These are phyloP conservation scores for Paramormyrops hopkinsi DNA, from an alignment of 2,797 vertebrate genomes.

Conservation along the genomic window DNA sequence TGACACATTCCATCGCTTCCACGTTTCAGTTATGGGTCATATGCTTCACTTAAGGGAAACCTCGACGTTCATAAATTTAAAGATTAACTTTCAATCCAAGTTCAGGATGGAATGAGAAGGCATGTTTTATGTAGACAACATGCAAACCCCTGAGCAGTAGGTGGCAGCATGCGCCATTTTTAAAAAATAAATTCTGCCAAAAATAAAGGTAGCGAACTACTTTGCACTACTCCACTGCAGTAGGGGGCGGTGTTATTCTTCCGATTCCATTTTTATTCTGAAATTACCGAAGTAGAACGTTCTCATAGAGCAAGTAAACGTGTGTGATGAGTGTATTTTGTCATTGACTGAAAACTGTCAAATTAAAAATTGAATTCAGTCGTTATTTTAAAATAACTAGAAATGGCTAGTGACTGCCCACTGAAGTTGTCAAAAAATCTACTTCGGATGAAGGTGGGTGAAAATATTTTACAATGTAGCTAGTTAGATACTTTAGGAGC, in stretches of 20 bases:
- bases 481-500: not conserved
- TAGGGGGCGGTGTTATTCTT: conserved; percentile 2
- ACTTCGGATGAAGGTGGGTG: conserved; percentile 64
- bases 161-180: not conserved
- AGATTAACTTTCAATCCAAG: not conserved
- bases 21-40: not conserved
- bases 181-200: not conserved
- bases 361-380: not conserved
- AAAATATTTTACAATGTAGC: not conserved
- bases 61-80: not conserved
- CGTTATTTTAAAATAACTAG: not conserved
- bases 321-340: not conserved
- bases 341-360: not conserved
- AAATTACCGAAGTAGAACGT: conserved; percentile 1
- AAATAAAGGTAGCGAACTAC: not conserved
- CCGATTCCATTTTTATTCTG: no score
- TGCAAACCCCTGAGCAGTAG: not conserved
- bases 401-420: conserved; percentile 50
- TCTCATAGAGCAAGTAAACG: not conserved
- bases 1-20: not conserved
- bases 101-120: not conserved
- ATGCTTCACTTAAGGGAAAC: not conserved
- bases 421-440: conserved; percentile 62
- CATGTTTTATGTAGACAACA: not conserved
- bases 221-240: not conserved